Evolutionary conservation across 2,797 vertebrate species (phyloP).

Genomic region (Pangasius sanitwongsei): DNA sequence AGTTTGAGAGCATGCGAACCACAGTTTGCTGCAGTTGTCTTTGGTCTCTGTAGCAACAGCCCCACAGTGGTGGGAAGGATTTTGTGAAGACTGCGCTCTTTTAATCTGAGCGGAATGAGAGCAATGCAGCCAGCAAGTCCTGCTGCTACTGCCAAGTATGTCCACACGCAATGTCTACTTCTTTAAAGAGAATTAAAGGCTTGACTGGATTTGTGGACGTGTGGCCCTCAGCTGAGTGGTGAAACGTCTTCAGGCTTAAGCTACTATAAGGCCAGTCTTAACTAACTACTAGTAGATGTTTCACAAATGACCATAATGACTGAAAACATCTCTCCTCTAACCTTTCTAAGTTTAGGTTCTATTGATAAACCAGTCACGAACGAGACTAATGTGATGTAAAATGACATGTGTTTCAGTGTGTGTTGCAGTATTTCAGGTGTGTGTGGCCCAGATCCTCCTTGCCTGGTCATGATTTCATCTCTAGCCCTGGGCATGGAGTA

Average conservation of each 20-base stretch:
- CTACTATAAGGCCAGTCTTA: not conserved
- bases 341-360: too few relatives aligned
- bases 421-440: conserved; percentile 11
- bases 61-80: conserved; percentile 60
- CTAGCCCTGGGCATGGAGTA: conserved; percentile 28
- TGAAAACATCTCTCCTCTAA: not conserved
- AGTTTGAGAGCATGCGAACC: conserved; percentile 54
- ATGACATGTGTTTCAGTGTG: not conserved
- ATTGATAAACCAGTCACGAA: not conserved
- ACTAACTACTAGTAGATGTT: not conserved
- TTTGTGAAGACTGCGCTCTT: conserved; percentile 62
- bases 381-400: not conserved
- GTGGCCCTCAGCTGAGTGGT: not conserved
- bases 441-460: conserved; percentile 32
- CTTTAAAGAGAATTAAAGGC: conserved; percentile 59
- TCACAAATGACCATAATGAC: not conserved
- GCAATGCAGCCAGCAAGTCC: conserved; percentile 60
- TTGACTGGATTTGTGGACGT: conserved; percentile 27
- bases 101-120: conserved; percentile 63
- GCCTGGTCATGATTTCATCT: conserved; percentile 44
- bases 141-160: conserved; percentile 51
- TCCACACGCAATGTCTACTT: conserved; percentile 31
- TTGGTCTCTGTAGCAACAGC: conserved; percentile 66
- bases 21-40: conserved; percentile 64
- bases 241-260: not conserved